Evolutionary conservation across 2,113 vertebrate species (phyloP), one percentile per base, ranked within the genome.

Genomic region (Aleadryas rufinucha): DNA sequence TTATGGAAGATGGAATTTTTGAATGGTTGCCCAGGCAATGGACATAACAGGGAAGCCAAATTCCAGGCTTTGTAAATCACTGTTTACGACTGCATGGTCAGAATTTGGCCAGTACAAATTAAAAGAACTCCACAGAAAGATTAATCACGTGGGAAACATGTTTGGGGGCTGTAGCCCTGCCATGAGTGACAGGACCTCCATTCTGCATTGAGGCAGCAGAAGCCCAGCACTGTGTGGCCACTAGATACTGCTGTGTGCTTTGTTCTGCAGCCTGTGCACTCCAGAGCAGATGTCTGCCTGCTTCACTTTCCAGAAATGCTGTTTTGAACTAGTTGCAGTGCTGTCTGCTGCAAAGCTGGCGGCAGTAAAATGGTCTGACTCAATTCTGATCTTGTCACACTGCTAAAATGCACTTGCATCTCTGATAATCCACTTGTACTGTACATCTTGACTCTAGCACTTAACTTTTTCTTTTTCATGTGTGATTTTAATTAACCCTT

Each of bases 241-340:
- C 95, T 95, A 92, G 90, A 50, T 90, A 78, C 49, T 96, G 82
- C 83, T 96, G 68, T 90, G 88, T 1, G 9, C 90, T 90, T 88
- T 88, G 16, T 35, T 89, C 92, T 93, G 78, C 56, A 88, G 75
- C 31, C 35, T 52, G 0, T 8, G 9, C 10, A 7, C 42, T 53
- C 54, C 68, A 70, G 45, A 74, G 47, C 30, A 64, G 24, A 59
- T 31, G 20, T 13, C 31, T 78, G 57, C 24, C 63, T 47, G 19
- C 42, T 94, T 90, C 42, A 64, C 33, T 90, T 68, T 10, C 33
- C 76, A 68, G 26, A n/a, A 49, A 5, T 1, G 24, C 14, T n/a
- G 44, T 78, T 92, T 94, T 42, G 77, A 90, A 44, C 61, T 26
- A 68, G 28, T 60, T 92, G 61, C 81, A 50, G 65, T 17, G 31